A percentile compares a stretch with the other conserved stretches of the same genome.
phyloP scores from a whole-genome alignment of 2,888 invertebrate genomes.

The Luperina testacea region DNA sequence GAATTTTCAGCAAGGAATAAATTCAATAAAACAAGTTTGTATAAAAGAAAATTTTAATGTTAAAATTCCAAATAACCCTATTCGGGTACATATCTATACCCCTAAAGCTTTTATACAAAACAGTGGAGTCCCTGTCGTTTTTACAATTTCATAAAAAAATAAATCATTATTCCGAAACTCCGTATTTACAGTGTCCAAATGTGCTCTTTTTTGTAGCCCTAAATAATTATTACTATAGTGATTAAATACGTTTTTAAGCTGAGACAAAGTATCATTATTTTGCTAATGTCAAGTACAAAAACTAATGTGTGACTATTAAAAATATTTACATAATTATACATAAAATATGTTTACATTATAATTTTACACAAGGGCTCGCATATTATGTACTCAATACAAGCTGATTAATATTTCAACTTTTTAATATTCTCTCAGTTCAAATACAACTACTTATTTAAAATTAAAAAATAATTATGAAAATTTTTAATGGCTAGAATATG shows the following conservation, averaged over 20 bases:
- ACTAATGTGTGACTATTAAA: conserved; percentile 76
- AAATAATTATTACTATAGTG: conserved; percentile 62
- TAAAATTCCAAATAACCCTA: conserved; percentile 79
- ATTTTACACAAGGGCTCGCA: conserved; percentile 72
- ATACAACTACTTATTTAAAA: conserved; percentile 57
- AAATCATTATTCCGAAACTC: conserved; percentile 78
- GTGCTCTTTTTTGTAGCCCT: conserved; percentile 65
- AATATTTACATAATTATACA: conserved; percentile 85
- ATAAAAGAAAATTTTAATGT: conserved; percentile 79
- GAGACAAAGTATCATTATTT: conserved; percentile 67
- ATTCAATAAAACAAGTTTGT: conserved; percentile 67
- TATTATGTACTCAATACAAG: conserved; percentile 57
- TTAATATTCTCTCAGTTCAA: conserved; percentile 72
- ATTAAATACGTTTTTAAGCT: conserved; percentile 70
- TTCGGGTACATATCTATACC: conserved; percentile 69
- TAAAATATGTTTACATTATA: conserved; percentile 71
- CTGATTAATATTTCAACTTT: conserved; percentile 63
- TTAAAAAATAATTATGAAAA: conserved; percentile 63
- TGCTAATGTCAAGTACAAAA: conserved; percentile 82
- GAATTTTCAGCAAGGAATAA: conserved; percentile 35
- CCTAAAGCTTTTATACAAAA: conserved; percentile 76
- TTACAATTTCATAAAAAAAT: conserved; percentile 86
- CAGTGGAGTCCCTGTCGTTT: conserved; percentile 73
- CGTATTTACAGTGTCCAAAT: conserved; percentile 80
- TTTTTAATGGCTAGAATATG: conserved; percentile 59